Evolutionary conservation across 2,797 vertebrate genomes (phyloP), one percentile per base, ranked within the genome.

Genomic region (Trachurus trachurus): DNA sequence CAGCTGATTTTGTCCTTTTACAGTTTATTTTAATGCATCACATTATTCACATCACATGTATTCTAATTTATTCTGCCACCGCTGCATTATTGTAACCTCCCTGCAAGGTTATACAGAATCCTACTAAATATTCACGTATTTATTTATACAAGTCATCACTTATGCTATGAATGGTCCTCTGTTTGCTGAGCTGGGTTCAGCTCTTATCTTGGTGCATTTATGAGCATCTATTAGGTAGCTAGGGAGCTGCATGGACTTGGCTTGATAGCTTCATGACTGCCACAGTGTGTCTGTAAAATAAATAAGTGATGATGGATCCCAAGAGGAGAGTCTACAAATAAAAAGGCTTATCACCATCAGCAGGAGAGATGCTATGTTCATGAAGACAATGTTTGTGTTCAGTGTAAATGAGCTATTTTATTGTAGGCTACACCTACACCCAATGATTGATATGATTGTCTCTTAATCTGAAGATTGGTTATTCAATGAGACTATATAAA

Each of bases 291-390:
- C 64, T 74, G 29, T 50, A 6, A 57, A 71, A 81, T 71, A 42
- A 81, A 49, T 74, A 70, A 72, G 61, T 78, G 40, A 77, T 76
- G 65, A 63, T 2, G 53, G 39, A 39, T 70, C 53, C 49, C 22
- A 17, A 21, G 44, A 62, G 45, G 40, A 75, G 26, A 26, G 26
- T 26, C 26, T 71, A 21, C 12, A 66, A 62, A 81, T 72, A 47
- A 71, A 70, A 75, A 74, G 21, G 49, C 16, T 21, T 6, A 44
- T 62, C 37, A 49, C 7, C 45, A 56, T 26, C 26, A 26, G 22
- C 52, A 50, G 49, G 8, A 26, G 69, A 56, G 16, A 66, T 1
- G 26, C 45, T 56, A 10, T 29, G 66, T n/a, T 9, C 17, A 11
- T 44, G 3, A 6, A 58, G n/a, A 11, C 42, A 22, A 31, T 5